Evolutionary conservation across 2,888 invertebrate genomes (phyloP).

Genomic region (Macroteleia sp.): DNA sequence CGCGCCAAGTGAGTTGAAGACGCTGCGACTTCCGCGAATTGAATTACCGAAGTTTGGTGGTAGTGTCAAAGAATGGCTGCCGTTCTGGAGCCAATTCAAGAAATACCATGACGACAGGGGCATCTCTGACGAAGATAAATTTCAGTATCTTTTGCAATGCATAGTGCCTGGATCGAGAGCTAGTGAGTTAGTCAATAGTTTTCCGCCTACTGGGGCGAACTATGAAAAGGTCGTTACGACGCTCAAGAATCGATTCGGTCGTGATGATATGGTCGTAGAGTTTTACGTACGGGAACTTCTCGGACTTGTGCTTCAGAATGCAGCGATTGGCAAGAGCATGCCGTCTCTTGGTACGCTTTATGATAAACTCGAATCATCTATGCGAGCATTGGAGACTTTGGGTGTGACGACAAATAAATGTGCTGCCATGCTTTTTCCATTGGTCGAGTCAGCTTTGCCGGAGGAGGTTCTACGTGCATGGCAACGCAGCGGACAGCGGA

Average conservation of each 20-base stretch:
- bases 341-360: conserved; percentile 40
- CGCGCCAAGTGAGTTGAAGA: too few species aligned
- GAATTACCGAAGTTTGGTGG: conserved; percentile 68
- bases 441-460: too few species aligned
- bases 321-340: conserved; percentile 21
- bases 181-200: conserved; percentile 65
- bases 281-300: conserved; percentile 69
- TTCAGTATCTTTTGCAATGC: conserved; percentile 68
- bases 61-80: conserved; percentile 64
- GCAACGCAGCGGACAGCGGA: too few species aligned
- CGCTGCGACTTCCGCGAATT: conserved; percentile 35
- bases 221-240: conserved; percentile 67
- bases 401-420: conserved; percentile 66
- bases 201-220: conserved; percentile 68
- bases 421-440: conserved; percentile 64
- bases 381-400: conserved; percentile 66
- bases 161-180: conserved; percentile 63
- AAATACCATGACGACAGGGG: conserved; percentile 67
- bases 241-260: conserved; percentile 63
- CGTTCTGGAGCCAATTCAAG: conserved; percentile 69
- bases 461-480: too few species aligned
- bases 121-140: conserved; percentile 62
- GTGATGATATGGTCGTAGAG: conserved; percentile 69
- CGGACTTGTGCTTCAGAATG: conserved; percentile 64
- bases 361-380: conserved; percentile 65